These are phyloP conservation scores for Epinotia nisella DNA, from an alignment of 2,888 invertebrate genomes.

Conservation along the genomic window DNA sequence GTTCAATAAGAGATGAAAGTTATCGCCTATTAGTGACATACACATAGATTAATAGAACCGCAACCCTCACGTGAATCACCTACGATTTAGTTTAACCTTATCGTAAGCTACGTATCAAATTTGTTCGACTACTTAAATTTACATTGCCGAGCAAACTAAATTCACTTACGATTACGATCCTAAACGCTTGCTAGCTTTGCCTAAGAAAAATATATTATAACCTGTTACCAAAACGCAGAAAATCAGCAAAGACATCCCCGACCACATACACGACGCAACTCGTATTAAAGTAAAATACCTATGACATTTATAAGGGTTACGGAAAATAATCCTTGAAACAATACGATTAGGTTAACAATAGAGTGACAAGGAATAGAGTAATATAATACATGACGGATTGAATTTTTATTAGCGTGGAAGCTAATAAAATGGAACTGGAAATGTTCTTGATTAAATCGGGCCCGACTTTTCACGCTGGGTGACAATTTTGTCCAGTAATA, in stretches of 20 bases:
- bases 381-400: slow-evolving; percentile 27
- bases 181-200: background rate
- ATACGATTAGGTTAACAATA: background rate
- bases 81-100: background rate
- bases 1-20: too few relatives aligned
- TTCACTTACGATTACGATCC: background rate
- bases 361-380: slow-evolving; percentile 1
- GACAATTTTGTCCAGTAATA: slow-evolving; percentile 14
- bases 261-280: slow-evolving; percentile 8
- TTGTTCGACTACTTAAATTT: slow-evolving; percentile 1
- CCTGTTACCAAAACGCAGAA: background rate
- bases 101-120: background rate
- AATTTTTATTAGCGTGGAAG: slow-evolving; percentile 28
- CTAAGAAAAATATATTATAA: slow-evolving; percentile 5
- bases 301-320: background rate
- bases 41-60: too few relatives aligned
- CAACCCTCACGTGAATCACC: background rate
- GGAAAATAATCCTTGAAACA: slow-evolving; percentile 3
- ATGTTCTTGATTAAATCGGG: slow-evolving; percentile 29
- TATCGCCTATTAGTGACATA: too few relatives aligned
- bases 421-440: slow-evolving; percentile 34
- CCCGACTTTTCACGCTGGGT: slow-evolving; percentile 14
- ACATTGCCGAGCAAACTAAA: background rate
- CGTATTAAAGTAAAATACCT: slow-evolving; percentile 21
- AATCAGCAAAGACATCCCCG: background rate